Percentiles rank a stretch among this genome's conserved stretches.
Conservation (phyloP, 2,888 invertebrate species). For the Amblyjoppa fuscipennis region DNA sequence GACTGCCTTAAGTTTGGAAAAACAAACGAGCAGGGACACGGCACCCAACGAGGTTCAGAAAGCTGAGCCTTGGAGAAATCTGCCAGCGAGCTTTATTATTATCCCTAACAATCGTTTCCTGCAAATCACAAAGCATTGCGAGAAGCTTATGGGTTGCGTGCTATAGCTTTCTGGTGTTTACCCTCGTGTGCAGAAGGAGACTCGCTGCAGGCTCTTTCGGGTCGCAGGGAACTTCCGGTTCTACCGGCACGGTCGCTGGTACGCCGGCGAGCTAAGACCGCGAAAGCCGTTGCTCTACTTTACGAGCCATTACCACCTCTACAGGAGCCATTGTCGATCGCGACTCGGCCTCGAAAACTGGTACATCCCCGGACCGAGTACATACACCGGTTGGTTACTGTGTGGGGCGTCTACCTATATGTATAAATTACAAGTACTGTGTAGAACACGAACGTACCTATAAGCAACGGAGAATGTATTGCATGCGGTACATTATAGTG, state of each 20-base stretch:
- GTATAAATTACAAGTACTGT: slow-evolving; percentile 15
- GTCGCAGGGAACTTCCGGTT: slow-evolving; percentile 56
- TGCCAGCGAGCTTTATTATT: slow-evolving; percentile 23
- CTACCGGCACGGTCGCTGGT: slow-evolving; percentile 20
- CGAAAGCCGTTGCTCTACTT: slow-evolving; percentile 64
- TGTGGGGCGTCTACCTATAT: neutral
- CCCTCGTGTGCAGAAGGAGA: slow-evolving; percentile 21
- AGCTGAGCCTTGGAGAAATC: slow-evolving; percentile 25
- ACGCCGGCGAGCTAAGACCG: slow-evolving; percentile 35
- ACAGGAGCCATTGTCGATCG: slow-evolving; percentile 61
- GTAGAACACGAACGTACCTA: slow-evolving; percentile 23
- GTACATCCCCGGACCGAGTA: slow-evolving; percentile 40
- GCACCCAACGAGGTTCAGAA: neutral
- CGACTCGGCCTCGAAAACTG: slow-evolving; percentile 54
- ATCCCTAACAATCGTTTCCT: slow-evolving; percentile 42
- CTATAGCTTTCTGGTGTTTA: slow-evolving; percentile 32
- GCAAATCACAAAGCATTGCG: slow-evolving; percentile 33
- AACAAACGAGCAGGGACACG: neutral
- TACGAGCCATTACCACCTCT: slow-evolving; percentile 66
- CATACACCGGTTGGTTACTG: neutral
- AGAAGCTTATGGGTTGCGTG: slow-evolving; percentile 27
- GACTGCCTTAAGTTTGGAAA: neutral
- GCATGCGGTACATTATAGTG: slow-evolving; percentile 20
- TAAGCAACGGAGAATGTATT: slow-evolving; percentile 31
- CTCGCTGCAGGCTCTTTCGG: slow-evolving; percentile 49